phyloP scores from a whole-genome alignment of 1,140 invertebrate genomes.

The Cotesia vestalis region DNA sequence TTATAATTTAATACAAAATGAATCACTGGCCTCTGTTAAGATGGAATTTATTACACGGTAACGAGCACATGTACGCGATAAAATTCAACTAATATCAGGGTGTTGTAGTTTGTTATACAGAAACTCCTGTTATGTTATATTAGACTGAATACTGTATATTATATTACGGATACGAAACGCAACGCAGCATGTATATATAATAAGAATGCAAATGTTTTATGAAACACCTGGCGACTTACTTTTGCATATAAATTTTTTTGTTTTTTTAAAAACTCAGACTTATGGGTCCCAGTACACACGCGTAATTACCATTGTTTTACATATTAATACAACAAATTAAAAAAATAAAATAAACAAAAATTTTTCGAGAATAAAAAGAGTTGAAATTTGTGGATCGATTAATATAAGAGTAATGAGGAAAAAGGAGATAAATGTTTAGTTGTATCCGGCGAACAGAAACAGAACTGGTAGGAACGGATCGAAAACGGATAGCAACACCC shows the following conservation, averaged over 20 bases:
- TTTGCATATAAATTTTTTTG: neutral
- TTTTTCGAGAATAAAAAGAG: neutral
- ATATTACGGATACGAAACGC: conserved; percentile 9
- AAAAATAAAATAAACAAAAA: too few relatives aligned
- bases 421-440: too few relatives aligned
- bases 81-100: conserved; percentile 23
- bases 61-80: conserved; percentile 8
- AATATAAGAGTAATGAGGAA: too few relatives aligned
- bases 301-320: neutral
- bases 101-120: neutral
- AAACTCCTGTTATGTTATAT: neutral
- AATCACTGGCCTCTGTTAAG: neutral
- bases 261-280: neutral
- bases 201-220: conserved; percentile 38
- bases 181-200: conserved; percentile 22
- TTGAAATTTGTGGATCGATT: neutral
- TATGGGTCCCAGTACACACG: neutral
- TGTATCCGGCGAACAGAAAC: too few relatives aligned
- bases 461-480: too few relatives aligned
- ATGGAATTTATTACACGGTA: conserved; percentile 25
- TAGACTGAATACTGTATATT: too few relatives aligned
- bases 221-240: conserved; percentile 31
- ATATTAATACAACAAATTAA: neutral
- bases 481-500: too few relatives aligned
- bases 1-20: neutral